A percentile compares a stretch with the other conserved stretches of the same genome.
Conservation (phyloP, 2,888 invertebrate species). For the Drosophila vallismaia region DNA sequence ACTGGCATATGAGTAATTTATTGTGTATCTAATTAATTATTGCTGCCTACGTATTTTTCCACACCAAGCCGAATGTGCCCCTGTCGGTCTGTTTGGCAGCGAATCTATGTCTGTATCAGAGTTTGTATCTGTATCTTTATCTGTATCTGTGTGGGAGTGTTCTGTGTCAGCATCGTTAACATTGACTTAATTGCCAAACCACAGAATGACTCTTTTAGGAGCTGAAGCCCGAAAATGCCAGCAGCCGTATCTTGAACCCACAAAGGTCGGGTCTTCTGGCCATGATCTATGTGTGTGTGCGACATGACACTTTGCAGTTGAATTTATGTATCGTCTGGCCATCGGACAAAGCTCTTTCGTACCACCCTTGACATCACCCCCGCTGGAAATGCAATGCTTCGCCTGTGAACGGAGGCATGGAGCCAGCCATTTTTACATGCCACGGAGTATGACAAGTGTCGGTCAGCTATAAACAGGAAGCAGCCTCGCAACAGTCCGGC, state of each 20-base stretch:
- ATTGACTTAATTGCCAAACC: conserved; percentile 59
- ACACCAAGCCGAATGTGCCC: conserved; percentile 22
- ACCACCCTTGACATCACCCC: not conserved
- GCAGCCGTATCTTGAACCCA: conserved; percentile 22
- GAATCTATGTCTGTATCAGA: not conserved
- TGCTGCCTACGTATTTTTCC: conserved; percentile 65
- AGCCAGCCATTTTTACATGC: conserved; percentile 39
- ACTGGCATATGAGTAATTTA: conserved; percentile 72
- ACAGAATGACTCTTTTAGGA: conserved; percentile 59
- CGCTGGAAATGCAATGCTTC: conserved; percentile 37
- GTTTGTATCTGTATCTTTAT: conserved; percentile 17
- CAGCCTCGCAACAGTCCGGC: conserved; percentile 12
- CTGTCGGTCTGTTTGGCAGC: conserved; percentile 20
- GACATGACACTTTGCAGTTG: conserved; percentile 33
- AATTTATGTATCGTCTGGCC: conserved; percentile 56
- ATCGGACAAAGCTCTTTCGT: conserved; percentile 30
- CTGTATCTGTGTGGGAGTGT: conserved; percentile 18
- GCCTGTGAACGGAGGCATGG: not conserved
- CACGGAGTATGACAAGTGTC: conserved; percentile 58
- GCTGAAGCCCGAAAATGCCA: conserved; percentile 20
- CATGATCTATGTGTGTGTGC: conserved; percentile 47
- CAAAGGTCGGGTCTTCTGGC: conserved; percentile 8
- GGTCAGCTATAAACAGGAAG: conserved; percentile 62
- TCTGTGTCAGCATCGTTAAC: conserved; percentile 39
- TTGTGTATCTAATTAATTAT: conserved; percentile 74